Evolutionary conservation across 2,888 invertebrate genomes (phyloP), one percentile per base, ranked within the genome.

Genomic region (Choreutis nemorana): DNA sequence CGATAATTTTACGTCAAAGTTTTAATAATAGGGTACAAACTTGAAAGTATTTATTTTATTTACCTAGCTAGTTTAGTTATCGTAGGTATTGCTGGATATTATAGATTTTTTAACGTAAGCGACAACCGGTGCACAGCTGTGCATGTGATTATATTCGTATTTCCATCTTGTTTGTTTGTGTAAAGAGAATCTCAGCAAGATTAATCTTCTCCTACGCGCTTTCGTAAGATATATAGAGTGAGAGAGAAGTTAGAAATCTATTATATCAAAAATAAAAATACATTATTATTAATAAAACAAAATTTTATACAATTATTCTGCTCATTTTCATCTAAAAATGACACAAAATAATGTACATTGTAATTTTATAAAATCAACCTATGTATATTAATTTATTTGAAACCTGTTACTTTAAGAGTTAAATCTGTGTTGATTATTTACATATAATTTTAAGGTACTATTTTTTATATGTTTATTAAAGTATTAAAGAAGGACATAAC

Each of bases 401-500:
- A 53, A 55, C 52, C 54, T 64, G 63, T 70, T 71, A 57, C 48
- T 67, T 55, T 55, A n/a, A 50, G 53, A 65, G 59, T 65, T 66
- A 50, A 66, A 55, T 57, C 55, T 66, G 55, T 66, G 65, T 68
- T 72, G 56, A 63, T 56, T 70, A 55, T 68, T 66, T 56, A 61
- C 62, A 59, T 55, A 62, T 66, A 59, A 62, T 68, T 57, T 55
- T 54, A 67, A 71, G 64, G 63, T 70, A 70, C 71, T n/a, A 72
- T n/a, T 73, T 72, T 73, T 71, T 71, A 70, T 72, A 72, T 64
- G 50, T 65, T 70, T 66, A 66, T 72, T 72, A 54, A 68, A 67
- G 60, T 67, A 71, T 70, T 64, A 62, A 57, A 55, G 55, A 53
- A n/a, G n/a, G n/a, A n/a, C n/a, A n/a, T n/a, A n/a, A n/a, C n/a